Base-by-base conservation (phyloP, 2,888 invertebrate genomes). In the Spialia ferax region DNA sequence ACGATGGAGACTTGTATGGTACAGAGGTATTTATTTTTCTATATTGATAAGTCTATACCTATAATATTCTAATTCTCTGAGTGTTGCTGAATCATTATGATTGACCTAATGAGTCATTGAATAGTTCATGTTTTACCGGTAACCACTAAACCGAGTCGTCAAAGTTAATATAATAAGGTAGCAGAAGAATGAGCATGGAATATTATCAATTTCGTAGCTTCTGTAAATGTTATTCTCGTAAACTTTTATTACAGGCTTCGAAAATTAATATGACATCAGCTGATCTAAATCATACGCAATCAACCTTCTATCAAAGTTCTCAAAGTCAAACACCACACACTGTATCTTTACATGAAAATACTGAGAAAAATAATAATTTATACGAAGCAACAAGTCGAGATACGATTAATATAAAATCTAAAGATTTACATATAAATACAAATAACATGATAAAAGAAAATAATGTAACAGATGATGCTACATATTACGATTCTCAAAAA, bases 401-500 rank as follows among this genome's bases (percentile, higher is more conserved):
- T 29, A 15, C 7, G 8, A 26, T 56, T 56, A 22, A 50, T 13
- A 2, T 38, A 29, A 13, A 15, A 56, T 0, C 1, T 35, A 0
- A 22, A 3, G 23, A 5, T 62, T 62, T 7, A 26, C 10, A 48
- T 32, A 45, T 42, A 6, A 20, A 4, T 0, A 61, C 15, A 1
- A 38, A 52, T 35, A 26, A 52, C n/a, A n/a, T n/a, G n/a, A n/a
- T n/a, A n/a, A n/a, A n/a, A n/a, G n/a, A n/a, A 22, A 29, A 35
- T 26, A 60, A 29, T 7, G 18, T 10, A 22, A 45, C 42, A n/a
- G 23, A 69, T 7, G 26, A 62, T 10, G 54, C 38, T 32, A 55
- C 18, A 1, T 63, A 59, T 6, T 26, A 42, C 45, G 71, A 72
- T 57, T 70, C 74, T 3, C 73, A 70, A 66, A 38, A 68, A 68